A percentile compares a stretch with the other conserved stretches of the same genome.
Evolutionary conservation across 2,888 invertebrate genomes (phyloP).

Genomic region (Drosophila acutilabella): DNA sequence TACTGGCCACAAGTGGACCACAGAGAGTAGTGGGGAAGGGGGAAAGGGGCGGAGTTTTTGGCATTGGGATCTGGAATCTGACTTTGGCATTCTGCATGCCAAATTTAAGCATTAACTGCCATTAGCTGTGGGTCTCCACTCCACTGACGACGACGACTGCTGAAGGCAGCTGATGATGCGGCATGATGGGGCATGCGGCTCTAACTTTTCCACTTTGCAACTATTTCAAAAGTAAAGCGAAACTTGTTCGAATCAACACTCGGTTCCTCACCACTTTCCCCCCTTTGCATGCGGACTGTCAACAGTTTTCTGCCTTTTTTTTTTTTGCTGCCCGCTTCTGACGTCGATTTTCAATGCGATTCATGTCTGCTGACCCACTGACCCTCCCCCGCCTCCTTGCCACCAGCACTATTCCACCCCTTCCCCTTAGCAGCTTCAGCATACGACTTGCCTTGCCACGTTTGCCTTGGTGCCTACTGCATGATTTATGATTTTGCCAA

Average conservation of each 20-base stretch:
- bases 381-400: neutral
- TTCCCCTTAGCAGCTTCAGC: neutral
- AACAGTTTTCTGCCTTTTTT: constrained; percentile 21
- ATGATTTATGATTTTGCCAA: constrained; percentile 78
- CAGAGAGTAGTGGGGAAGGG: neutral
- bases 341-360: constrained; percentile 75
- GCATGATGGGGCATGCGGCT: constrained; percentile 53
- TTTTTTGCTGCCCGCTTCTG: constrained; percentile 30
- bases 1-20: constrained; percentile 50
- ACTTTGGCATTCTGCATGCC: constrained; percentile 66
- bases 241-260: constrained; percentile 49
- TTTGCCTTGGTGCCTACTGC: constrained; percentile 54
- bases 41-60: neutral
- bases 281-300: constrained; percentile 22
- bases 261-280: neutral
- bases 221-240: constrained; percentile 77
- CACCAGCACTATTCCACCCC: neutral
- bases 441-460: neutral
- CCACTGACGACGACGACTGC: constrained; percentile 15
- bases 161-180: constrained; percentile 51
- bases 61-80: constrained; percentile 7
- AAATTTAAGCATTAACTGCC: constrained; percentile 67
- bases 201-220: constrained; percentile 79
- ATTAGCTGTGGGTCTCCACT: constrained; percentile 48
- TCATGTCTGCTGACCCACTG: constrained; percentile 58